phyloP scores from a whole-genome alignment of 1,140 invertebrate genomes.

The Dinothrombium tinctorium region DNA sequence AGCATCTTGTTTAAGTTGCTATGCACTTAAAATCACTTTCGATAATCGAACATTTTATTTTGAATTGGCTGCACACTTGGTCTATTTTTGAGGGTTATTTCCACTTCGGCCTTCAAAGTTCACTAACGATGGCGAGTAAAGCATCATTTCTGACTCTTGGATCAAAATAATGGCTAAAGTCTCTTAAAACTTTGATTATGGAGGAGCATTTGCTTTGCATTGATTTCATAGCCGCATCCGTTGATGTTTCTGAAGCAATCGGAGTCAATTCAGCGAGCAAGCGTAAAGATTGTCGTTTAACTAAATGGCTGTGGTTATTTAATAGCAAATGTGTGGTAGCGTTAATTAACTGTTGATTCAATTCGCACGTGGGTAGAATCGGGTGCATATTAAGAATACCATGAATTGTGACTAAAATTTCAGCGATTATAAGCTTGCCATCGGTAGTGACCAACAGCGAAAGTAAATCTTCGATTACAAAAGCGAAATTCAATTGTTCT shows the following conservation, averaged over 20 bases:
- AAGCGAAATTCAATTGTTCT: neutral
- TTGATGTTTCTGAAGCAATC: neutral
- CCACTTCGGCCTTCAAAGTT: too few species aligned
- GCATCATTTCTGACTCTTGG: constrained; percentile 65
- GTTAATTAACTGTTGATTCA: constrained; percentile 3
- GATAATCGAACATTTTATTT: too few species aligned
- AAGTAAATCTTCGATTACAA: neutral
- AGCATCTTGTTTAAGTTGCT: too few species aligned
- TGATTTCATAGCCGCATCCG: neutral
- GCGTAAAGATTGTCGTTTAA: constrained; percentile 46
- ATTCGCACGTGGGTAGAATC: neutral
- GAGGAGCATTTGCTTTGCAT: constrained; percentile 25
- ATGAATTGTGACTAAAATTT: constrained; percentile 15
- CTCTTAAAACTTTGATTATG: constrained; percentile 37
- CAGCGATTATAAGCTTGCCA: constrained; percentile 20
- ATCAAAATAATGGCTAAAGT: constrained; percentile 65
- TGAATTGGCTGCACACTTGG: too few species aligned
- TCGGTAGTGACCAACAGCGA: constrained; percentile 16
- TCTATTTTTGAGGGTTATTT: too few species aligned
- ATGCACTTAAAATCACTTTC: too few species aligned
- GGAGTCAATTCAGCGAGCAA: constrained; percentile 19
- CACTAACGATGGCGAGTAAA: constrained; percentile 55
- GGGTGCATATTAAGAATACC: constrained; percentile 15
- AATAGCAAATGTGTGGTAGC: constrained; percentile 14
- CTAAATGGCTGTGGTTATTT: constrained; percentile 44